phyloP scores from a whole-genome alignment of 2,888 invertebrate genomes.

The Toxonevra muliebris region DNA sequence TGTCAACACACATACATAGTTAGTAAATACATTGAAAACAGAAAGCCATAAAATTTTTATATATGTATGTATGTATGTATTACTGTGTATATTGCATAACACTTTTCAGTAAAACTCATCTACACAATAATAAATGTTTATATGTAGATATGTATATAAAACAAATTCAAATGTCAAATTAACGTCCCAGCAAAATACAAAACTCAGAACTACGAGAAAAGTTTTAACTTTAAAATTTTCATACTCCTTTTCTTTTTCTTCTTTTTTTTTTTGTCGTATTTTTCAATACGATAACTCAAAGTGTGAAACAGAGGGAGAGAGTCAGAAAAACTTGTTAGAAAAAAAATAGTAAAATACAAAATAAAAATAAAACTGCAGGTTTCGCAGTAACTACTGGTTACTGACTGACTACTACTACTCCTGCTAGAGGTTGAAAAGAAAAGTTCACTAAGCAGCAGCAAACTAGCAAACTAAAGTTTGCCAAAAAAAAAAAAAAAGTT shows the following conservation, averaged over 20 bases:
- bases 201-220: conserved; percentile 13
- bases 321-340: too few species aligned
- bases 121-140: conserved; percentile 36
- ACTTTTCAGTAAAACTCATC: too few species aligned
- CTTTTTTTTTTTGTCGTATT: background rate
- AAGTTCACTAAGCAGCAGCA: background rate
- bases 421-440: background rate
- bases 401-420: background rate
- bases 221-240: too few species aligned
- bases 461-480: background rate
- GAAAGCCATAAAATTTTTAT: conserved; percentile 8
- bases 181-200: conserved; percentile 35
- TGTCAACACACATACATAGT: conserved; percentile 7
- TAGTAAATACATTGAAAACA: background rate
- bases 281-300: too few species aligned
- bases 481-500: too few species aligned
- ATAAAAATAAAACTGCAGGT: background rate
- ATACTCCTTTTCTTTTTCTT: background rate
- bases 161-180: conserved; percentile 43
- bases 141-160: background rate
- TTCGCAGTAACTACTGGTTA: too few species aligned
- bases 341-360: background rate
- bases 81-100: too few species aligned
- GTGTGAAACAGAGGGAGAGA: too few species aligned
- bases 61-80: too few species aligned